These are phyloP conservation scores for Catocala nupta DNA, from an alignment of 2,888 invertebrate species.

Conservation along the genomic window DNA sequence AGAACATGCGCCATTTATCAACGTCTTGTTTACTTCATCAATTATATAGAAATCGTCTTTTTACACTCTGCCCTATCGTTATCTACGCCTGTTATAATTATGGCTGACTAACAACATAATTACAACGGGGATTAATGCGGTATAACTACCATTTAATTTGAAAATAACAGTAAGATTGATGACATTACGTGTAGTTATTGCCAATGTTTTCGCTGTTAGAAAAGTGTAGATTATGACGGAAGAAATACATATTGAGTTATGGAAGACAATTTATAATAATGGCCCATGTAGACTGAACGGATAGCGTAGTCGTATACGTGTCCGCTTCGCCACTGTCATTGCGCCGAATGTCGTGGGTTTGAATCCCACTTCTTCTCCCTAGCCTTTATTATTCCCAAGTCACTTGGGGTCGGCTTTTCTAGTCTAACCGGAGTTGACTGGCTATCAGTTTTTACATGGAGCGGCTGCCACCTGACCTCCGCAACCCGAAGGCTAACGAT, in stretches of 20 bases:
- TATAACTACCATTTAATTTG: conserved; percentile 44
- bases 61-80: conserved; percentile 23
- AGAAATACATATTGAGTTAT: not conserved
- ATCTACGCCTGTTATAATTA: conserved; percentile 28
- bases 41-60: conserved; percentile 31
- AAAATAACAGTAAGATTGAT: conserved; percentile 41
- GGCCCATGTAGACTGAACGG: too few species aligned
- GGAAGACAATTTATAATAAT: not conserved
- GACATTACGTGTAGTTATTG: conserved; percentile 10
- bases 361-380: too few species aligned
- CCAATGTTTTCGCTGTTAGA: conserved; percentile 1
- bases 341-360: too few species aligned
- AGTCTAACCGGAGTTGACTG: too few species aligned
- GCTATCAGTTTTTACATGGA: too few species aligned
- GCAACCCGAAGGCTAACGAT: too few species aligned
- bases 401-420: too few species aligned
- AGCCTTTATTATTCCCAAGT: too few species aligned
- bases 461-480: too few species aligned
- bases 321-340: too few species aligned
- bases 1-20: conserved; percentile 39
- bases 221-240: not conserved
- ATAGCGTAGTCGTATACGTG: too few species aligned
- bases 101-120: conserved; percentile 36
- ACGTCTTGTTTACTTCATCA: conserved; percentile 36
- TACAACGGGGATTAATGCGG: conserved; percentile 26